phyloP scores from a whole-genome alignment of 2,888 invertebrate genomes.

The Lasioglossum zephyrum region DNA sequence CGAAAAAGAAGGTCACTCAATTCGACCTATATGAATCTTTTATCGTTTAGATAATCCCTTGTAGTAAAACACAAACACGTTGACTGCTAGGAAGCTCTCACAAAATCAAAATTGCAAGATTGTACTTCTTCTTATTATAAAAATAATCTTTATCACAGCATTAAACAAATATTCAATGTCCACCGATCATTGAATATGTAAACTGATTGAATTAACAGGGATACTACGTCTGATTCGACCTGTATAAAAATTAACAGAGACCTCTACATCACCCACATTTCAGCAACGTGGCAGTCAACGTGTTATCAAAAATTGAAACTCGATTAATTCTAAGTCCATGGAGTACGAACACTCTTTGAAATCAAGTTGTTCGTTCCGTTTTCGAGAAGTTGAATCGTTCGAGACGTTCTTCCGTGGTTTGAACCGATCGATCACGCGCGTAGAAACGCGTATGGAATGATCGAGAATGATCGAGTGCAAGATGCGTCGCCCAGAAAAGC shows the following conservation, averaged over 20 bases:
- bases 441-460: slow-evolving; percentile 44
- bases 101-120: background rate
- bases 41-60: background rate
- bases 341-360: slow-evolving; percentile 10
- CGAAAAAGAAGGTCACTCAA: too few relatives aligned
- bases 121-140: too few relatives aligned
- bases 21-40: too few relatives aligned
- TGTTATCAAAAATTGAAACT: background rate
- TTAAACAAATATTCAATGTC: background rate
- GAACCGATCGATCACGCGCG: slow-evolving; percentile 21
- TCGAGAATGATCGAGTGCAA: slow-evolving; percentile 53
- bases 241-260: background rate
- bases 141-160: too few relatives aligned
- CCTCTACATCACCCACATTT: background rate
- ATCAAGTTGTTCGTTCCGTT: slow-evolving; percentile 18
- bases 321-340: background rate
- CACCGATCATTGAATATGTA: background rate
- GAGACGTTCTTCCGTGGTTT: slow-evolving; percentile 34
- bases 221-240: background rate
- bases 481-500: background rate
- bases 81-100: background rate
- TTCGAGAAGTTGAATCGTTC: slow-evolving; percentile 40
- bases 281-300: background rate
- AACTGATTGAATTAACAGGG: background rate
- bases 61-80: background rate